Evolutionary conservation across 2,888 invertebrate species (phyloP), one percentile per base, ranked within the genome.

Genomic region (Anagyrus pseudococci): DNA sequence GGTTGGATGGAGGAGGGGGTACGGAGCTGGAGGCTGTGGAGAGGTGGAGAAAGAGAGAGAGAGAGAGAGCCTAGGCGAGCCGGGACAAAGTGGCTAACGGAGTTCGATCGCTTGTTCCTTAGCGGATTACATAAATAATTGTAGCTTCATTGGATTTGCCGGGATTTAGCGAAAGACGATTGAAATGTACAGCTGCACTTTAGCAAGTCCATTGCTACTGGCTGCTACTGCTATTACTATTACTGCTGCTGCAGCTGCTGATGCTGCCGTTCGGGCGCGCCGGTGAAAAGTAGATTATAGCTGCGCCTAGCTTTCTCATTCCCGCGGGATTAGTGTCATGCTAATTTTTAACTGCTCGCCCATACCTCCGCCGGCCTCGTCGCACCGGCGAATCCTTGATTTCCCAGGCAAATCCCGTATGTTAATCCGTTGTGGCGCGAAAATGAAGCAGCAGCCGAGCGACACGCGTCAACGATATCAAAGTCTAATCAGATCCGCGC

Each of bases 301-400:
- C 29, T 4, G 10, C 10, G 29, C 4, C 10, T 29, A 4, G 10
- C 2, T n/a, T 17, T 26, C 41, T 50, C 20, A 4, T 26, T 29
- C 40, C 47, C 52, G 46, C 40, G 52, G 62, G 57, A 62, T 53
- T 57, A 58, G 22, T 61, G 68, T 69, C 68, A 68, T 69, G 67
- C 68, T 69, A 29, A 29, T 7, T 29, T 29, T 29, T 29, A 7
- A 10, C 6, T 29, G 29, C 4, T 29, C 29, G 4, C 6, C 10
- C 29, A 29, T 7, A 4, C 29, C 6, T 7, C 6, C 29, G 10
- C 29, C 29, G 29, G 10, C 29, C 29, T 29, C 4, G 10, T 29
- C 10, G 29, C 29, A 29, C 29, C 6, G 29, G 33, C 2, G 33
- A 8, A 37, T n/a, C n/a, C n/a, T n/a, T n/a, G n/a, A n/a, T n/a